phyloP scores from a whole-genome alignment of 2,888 invertebrate genomes.

The Thera britannica region DNA sequence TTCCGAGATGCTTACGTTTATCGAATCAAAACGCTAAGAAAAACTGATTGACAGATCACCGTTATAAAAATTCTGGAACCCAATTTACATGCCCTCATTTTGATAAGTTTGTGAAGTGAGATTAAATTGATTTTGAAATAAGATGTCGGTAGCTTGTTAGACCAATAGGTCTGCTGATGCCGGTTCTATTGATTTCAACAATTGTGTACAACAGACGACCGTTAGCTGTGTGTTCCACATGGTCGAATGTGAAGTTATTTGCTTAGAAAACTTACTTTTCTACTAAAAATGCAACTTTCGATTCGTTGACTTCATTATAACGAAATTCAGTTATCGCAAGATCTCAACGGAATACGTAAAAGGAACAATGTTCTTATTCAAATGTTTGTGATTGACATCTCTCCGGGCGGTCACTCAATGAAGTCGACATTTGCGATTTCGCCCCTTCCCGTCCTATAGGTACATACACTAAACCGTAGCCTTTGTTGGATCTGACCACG shows the following conservation, averaged over 20 bases:
- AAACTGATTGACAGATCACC: constrained; percentile 19
- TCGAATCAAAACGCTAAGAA: constrained; percentile 9
- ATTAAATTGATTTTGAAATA: constrained; percentile 27
- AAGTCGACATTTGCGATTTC: constrained; percentile 51
- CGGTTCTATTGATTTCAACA: constrained; percentile 50
- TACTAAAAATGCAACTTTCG: constrained; percentile 68
- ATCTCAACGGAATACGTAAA: constrained; percentile 75
- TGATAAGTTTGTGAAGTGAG: constrained; percentile 15
- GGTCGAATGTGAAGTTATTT: constrained; percentile 59
- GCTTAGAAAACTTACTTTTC: constrained; percentile 58
- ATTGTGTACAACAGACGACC: constrained; percentile 51
- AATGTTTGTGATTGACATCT: constrained; percentile 82
- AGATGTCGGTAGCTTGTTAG: constrained; percentile 23
- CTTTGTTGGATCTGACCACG: constrained; percentile 76
- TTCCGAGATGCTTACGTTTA: constrained; percentile 5
- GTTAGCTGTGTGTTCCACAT: constrained; percentile 71
- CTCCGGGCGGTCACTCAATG: constrained; percentile 73
- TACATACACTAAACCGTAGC: constrained; percentile 48
- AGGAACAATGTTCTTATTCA: constrained; percentile 78
- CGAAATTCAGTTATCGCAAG: constrained; percentile 72
- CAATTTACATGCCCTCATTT: constrained; percentile 25
- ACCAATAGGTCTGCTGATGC: constrained; percentile 26
- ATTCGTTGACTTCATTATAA: constrained; percentile 72
- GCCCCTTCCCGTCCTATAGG: constrained; percentile 51
- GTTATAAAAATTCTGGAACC: constrained; percentile 21